Base-by-base conservation (phyloP, 2,797 vertebrate genomes). In the Brachyrhaphis roseni region DNA sequence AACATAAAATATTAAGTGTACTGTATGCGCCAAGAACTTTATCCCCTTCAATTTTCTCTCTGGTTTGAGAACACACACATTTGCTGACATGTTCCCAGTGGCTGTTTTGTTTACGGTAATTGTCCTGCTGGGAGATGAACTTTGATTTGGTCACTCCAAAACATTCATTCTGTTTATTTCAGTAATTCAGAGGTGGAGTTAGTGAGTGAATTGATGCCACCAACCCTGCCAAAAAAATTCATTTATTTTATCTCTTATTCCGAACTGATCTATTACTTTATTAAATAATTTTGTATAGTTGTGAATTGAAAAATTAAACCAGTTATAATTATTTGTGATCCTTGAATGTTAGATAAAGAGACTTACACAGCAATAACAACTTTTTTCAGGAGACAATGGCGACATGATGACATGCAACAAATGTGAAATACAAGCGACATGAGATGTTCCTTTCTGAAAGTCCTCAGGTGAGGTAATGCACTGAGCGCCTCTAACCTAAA, bases 31-130 rank as follows among this genome's bases (percentile, higher is more conserved):
- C 68, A 74, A 78, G 11, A 66, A 49, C 74, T 64, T 11, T 75
- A 51, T 46, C 26, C 79, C 34, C 74, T 64, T 41, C 64, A 8
- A 15, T 43, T 70, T 36, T 28, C 36, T 59, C 78, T 62, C 76
- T 34, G 53, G 51, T 76, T n/a, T 47, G 13, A n/a, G 59, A 51
- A 51, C 41, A 79, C 70, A 66, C 72, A 86, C 78, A 75, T 79
- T 91, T 87, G 80, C 89, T 84, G 78, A 92, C 91, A 92, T 39
- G 83, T 86, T 66, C 62, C 78, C n/a, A n/a, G n/a, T n/a, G n/a
- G n/a, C n/a, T n/a, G n/a, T n/a, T n/a, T n/a, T n/a, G n/a, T n/a
- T n/a, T n/a, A n/a, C n/a, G n/a, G n/a, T n/a, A n/a, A n/a, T n/a
- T n/a, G n/a, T n/a, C n/a, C n/a, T n/a, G n/a, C n/a, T n/a, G n/a